Evolutionary conservation across 2,888 invertebrate genomes (phyloP), one percentile per base, ranked within the genome.

Genomic region (Xanthorhoe designata): DNA sequence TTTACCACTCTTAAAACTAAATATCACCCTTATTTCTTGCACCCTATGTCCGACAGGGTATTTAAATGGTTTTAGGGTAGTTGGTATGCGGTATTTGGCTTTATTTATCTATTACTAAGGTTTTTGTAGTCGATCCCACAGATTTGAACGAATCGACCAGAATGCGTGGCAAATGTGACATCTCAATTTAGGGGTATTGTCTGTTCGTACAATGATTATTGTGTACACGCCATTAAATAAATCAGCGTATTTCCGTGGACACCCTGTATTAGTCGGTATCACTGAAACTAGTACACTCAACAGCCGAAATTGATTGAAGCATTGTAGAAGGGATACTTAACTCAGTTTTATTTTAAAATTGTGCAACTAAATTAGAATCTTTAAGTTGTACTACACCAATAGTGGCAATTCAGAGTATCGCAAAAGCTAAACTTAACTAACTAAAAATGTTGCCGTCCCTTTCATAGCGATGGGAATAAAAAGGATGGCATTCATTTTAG

Each of bases 101-200:
- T 86, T 85, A 86, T 87, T 86, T 86, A 85, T 86, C 82, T 83
- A 84, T 86, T 86, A 86, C 83, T 81, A 82, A 77, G 79, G 83
- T 82, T 84, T 80, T 85, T 83, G 82, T 84, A 72, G 78, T 76
- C 76, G 82, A 79, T 85, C 82, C 80, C 80, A 84, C 79, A 82
- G 83, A 78, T 73, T 79, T 80, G 79, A 71, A 73, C 75, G 68
- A 76, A 60, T 66, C 76, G 70, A 67, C 67, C 74, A 68, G 83
- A 81, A 84, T 84, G 89, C 88, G 87, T 89, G 78, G 78, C 88
- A 82, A 89, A 90, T 87, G 83, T 78, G 85, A 91, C 85, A 82
- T 89, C 88, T 91, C 91, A 91, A 91, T 92, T 91, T 91, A 84
- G 78, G 69, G 69, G 79, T 77, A 92, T 91, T 92, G 91, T 92